These are phyloP conservation scores for Pterostichus niger DNA, from an alignment of 2,888 invertebrate genomes.

Conservation along the genomic window DNA sequence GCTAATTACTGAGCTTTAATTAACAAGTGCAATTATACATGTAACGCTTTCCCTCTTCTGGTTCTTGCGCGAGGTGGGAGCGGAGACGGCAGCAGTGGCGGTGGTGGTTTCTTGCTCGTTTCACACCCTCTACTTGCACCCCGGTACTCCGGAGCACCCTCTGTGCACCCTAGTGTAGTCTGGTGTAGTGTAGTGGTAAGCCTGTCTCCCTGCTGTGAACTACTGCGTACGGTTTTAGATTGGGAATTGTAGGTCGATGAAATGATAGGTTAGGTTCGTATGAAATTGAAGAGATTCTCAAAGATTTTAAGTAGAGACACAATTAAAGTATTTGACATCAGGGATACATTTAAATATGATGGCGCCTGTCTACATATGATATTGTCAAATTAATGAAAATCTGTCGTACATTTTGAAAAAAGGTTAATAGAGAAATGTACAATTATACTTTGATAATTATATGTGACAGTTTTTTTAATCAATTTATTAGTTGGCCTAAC, in stretches of 20 bases:
- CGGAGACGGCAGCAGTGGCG: neutral
- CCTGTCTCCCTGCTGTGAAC: constrained; percentile 14
- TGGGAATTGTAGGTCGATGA: constrained; percentile 11
- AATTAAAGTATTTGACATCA: no score
- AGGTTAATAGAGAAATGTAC: no score
- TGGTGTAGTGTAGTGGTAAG: constrained; percentile 28
- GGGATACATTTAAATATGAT: no score
- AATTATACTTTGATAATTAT: no score
- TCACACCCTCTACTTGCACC: constrained; percentile 6
- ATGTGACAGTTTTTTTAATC: no score
- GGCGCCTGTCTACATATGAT: no score
- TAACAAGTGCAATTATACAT: constrained; percentile 64
- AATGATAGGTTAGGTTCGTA: neutral
- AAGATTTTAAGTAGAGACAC: neutral
- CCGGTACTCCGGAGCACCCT: constrained; percentile 1
- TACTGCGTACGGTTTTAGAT: constrained; percentile 2
- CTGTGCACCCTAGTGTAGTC: neutral
- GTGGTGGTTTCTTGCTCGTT: constrained; percentile 42
- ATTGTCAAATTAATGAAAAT: no score
- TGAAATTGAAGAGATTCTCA: neutral
- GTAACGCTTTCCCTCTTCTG: constrained; percentile 45
- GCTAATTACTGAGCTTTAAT: constrained; percentile 60
- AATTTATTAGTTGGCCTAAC: no score
- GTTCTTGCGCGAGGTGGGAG: constrained; percentile 20
- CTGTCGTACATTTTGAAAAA: no score